Conservation (phyloP, 2,113 vertebrate species). For the Mormoops blainvillei region DNA sequence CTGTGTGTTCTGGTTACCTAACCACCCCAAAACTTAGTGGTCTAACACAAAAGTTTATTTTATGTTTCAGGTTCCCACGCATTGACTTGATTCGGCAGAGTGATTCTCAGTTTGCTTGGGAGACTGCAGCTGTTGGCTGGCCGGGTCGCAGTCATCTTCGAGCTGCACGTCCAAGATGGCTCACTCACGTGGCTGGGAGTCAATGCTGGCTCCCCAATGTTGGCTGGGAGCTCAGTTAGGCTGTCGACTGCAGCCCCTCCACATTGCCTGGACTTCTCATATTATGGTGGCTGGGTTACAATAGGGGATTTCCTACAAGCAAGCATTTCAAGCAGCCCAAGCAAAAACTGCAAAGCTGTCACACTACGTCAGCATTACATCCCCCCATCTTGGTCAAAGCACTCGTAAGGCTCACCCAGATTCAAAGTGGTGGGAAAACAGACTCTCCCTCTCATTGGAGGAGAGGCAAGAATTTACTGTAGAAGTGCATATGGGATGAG, state of each 20-base stretch:
- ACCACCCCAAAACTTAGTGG: neutral
- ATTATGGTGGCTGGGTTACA: neutral
- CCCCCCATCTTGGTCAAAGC: neutral
- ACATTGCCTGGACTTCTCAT: neutral
- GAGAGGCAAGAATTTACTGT: neutral
- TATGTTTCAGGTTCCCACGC: neutral
- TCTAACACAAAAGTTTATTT: neutral
- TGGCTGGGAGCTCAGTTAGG: neutral
- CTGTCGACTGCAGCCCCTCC: neutral
- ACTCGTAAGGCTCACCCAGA: neutral
- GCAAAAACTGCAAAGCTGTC: neutral
- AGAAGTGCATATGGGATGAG: neutral
- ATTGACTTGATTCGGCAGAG: neutral
- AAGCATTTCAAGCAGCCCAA: neutral
- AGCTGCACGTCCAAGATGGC: neutral
- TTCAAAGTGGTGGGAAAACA: neutral
- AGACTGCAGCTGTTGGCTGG: neutral
- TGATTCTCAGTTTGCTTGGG: neutral
- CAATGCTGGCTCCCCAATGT: neutral
- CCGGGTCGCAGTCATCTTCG: neutral
- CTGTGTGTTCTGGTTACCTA: neutral
- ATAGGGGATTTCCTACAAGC: neutral
- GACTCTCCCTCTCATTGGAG: neutral
- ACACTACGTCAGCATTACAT: neutral
- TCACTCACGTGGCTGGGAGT: neutral